Percentiles rank a stretch among this genome's conserved stretches.
Evolutionary conservation across 2,113 vertebrate genomes (phyloP).

Genomic region (Psilopogon haemacephalus): DNA sequence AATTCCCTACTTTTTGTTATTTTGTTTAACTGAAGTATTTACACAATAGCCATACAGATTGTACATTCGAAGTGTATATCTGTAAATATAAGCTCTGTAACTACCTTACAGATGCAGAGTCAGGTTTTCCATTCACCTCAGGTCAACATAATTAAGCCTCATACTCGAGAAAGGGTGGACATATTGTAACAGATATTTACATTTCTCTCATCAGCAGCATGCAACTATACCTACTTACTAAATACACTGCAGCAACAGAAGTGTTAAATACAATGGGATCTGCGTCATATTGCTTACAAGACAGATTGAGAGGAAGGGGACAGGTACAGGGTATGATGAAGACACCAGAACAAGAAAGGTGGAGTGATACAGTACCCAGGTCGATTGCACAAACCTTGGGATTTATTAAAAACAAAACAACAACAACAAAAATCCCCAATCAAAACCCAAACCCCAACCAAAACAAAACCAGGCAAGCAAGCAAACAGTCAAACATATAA

Average conservation of each 20-base stretch:
- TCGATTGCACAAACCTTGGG: not conserved
- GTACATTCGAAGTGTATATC: not conserved
- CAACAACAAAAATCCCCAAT: no score
- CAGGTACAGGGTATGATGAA: not conserved
- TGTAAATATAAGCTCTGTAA: not conserved
- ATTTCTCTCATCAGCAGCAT: not conserved
- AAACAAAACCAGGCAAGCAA: no score
- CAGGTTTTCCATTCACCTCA: not conserved
- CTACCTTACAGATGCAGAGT: fast-evolving
- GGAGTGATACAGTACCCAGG: not conserved
- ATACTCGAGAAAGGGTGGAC: not conserved
- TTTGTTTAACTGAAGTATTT: not conserved
- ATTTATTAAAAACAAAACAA: not conserved
- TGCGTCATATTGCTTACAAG: not conserved
- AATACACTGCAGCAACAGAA: not conserved
- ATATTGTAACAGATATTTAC: not conserved
- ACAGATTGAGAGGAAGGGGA: not conserved
- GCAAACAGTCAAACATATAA: not conserved
- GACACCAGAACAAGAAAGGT: not conserved
- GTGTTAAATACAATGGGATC: not conserved
- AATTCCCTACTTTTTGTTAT: not conserved
- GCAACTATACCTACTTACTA: not conserved
- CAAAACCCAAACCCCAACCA: no score
- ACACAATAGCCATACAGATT: not conserved
- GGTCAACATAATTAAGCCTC: not conserved